Evolutionary conservation across 2,888 invertebrate species (phyloP), one percentile per base, ranked within the genome.

Genomic region (Eupsilia transversa): DNA sequence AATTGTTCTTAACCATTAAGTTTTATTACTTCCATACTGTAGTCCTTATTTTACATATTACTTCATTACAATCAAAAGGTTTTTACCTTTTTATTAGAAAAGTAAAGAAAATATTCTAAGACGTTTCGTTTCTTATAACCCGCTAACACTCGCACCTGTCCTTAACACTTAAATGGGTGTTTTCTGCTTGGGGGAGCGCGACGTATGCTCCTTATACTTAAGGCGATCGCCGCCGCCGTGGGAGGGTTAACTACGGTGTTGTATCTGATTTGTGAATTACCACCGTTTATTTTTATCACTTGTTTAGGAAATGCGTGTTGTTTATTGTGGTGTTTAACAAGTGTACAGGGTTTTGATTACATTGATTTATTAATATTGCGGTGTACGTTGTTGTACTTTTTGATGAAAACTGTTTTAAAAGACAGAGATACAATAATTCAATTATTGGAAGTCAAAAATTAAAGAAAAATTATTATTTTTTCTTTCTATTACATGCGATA

Each of bases 151-250:
- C 27, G 69, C 72, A 73, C 88, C 89, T 61, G 71, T 84, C 82
- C 88, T 79, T 84, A 89, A 90, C 85, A 88, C 92, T 93, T 91
- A 93, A 94, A 93, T 92, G 92, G 91, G 88, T 92, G 89, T 94
- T 95, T 94, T 92, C 92, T 92, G 94, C 91, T 93, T 89, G 87
- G 89, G 92, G 92, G 92, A 93, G 93, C 93, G 89, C 87, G 91
- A 92, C 94, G 94, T 93, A 92, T 93, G 93, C 89, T 91, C 91
- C 90, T 92, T 89, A 90, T 91, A 91, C 93, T 92, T 88, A 85
- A 90, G 91, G 87, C 87, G 76, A 77, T 56, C 80, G 73, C 81
- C 89, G 92, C 52, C 80, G 73, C 81, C 89, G 92, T 92, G 90
- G 92, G 93, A 92, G 93, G 92, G 92, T 91, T 90, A 86, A 77